Percentiles rank a stretch among this genome's conserved stretches.
phyloP scores from a whole-genome alignment of 2,113 vertebrate genomes.

The Gymnogyps californianus region DNA sequence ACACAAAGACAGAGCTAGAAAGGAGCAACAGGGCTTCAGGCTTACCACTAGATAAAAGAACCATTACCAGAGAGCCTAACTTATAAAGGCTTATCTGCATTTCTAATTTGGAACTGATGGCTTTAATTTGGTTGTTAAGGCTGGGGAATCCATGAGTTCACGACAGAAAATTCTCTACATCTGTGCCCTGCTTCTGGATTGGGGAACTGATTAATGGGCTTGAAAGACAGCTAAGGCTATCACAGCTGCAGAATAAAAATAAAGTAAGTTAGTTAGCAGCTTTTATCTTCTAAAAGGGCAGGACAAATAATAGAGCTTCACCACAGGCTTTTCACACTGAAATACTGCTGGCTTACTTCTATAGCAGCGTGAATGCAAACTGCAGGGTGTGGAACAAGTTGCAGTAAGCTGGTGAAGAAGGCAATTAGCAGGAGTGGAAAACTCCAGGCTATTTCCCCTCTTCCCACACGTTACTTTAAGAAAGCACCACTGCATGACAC shows the following conservation, averaged over 20 bases:
- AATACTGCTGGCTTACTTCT: not conserved
- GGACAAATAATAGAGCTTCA: not conserved
- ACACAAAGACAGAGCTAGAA: not conserved
- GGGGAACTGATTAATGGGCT: not conserved
- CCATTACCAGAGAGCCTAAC: not conserved
- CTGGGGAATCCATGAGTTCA: not conserved
- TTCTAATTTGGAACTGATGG: not conserved
- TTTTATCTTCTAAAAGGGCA: slow-evolving; percentile 4
- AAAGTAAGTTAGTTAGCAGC: not conserved
- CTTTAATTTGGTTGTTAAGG: not conserved
- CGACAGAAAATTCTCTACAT: not conserved
- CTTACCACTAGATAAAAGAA: not conserved
- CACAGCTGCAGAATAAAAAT: slow-evolving; percentile 17
- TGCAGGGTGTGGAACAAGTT: not conserved
- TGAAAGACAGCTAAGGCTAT: not conserved
- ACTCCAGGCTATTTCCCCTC: slow-evolving; percentile 19
- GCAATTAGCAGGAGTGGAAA: not conserved
- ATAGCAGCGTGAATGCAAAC: not conserved
- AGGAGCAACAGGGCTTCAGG: not conserved
- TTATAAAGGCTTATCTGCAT: not conserved
- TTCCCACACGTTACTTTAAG: slow-evolving; percentile 21
- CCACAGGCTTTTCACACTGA: not conserved
- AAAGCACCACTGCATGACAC: not conserved
- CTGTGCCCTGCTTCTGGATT: not conserved
- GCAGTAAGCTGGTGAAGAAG: not conserved